Percentiles rank a stretch among this genome's conserved stretches.
Conservation (phyloP, 2,113 vertebrate genomes). For the Dromaius novaehollandiae region DNA sequence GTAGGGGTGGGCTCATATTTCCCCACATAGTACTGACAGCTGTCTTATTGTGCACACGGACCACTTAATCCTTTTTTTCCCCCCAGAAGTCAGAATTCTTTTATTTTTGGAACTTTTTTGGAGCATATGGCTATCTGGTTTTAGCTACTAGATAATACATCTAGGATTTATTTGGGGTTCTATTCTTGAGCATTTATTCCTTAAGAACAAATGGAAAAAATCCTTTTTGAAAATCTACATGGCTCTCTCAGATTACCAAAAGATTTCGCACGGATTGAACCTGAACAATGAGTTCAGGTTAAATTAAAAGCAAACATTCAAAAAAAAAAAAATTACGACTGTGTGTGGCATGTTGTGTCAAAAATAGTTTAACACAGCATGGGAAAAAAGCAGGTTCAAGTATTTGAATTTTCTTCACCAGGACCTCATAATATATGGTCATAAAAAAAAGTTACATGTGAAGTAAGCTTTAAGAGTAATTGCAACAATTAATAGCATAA, state of each 20-base stretch:
- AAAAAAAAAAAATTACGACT: conserved; percentile 33
- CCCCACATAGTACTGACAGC: neutral
- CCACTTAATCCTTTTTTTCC: neutral
- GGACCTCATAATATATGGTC: neutral
- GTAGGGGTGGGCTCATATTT: accelerated
- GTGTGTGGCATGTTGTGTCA: conserved; percentile 2
- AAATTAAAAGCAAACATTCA: neutral
- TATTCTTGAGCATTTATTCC: neutral
- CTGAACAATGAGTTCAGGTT: neutral
- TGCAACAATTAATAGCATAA: neutral
- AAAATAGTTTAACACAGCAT: conserved; percentile 42
- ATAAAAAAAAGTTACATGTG: neutral
- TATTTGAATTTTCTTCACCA: conserved; percentile 47
- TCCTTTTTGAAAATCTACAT: neutral
- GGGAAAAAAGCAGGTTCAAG: neutral
- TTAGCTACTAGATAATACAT: neutral
- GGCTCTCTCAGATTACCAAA: neutral
- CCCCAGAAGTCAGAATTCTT: neutral
- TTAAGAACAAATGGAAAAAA: neutral
- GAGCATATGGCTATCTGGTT: neutral
- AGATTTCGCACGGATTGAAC: neutral
- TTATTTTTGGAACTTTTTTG: neutral
- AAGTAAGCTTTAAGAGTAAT: conserved; percentile 38
- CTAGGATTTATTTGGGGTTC: neutral
- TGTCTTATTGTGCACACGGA: neutral